Base-by-base conservation (phyloP, 2,113 vertebrate genomes). In the Cynoglossus semilaevis region DNA sequence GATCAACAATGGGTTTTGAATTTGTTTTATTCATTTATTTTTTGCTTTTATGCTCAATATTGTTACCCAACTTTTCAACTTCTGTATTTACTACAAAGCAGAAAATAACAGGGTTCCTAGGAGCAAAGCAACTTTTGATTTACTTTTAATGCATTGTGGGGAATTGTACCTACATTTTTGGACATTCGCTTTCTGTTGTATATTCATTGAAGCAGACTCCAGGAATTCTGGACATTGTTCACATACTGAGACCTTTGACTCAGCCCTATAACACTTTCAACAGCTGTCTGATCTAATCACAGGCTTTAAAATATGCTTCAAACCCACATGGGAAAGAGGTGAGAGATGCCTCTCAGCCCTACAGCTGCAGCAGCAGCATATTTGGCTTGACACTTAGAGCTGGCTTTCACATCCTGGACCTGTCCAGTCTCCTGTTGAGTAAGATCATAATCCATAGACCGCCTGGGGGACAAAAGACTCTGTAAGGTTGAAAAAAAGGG, bases 281-380 rank as follows among this genome's bases (percentile, higher is more conserved):
- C 71, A 81, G 78, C 74, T 78, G 76, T 77, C 85, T 63, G 58
- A 63, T 55, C 44, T 68, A 68, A 79, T 79, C 69, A 79, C 58
- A 34, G 47, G 63, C 69, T 70, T 58, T 76, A 63, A 77, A 71
- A 69, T 58, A 22, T 17, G 58, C 37, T 42, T 70, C 60, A 54
- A 29, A 51, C 57, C 77, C 61, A 61, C 52, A 8, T 5, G 47
- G 63, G 62, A 48, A 48, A 79, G 65, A 74, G 63, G 60, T 67
- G 63, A 71, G 70, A 34, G 72, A 58, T 70, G 57, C 67, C 22
- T 68, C 70, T 58, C 40, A 55, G 68, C 55, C 41, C 38, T 18
- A 12, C 56, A 60, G 74, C 56, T 58, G 74, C 74, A 15, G 50
- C 36, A 6, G 43, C 35, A 15, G 41, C 65, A 79, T 63, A 82